Conservation (phyloP, 2,113 vertebrate species). For the Chamaea fasciata region DNA sequence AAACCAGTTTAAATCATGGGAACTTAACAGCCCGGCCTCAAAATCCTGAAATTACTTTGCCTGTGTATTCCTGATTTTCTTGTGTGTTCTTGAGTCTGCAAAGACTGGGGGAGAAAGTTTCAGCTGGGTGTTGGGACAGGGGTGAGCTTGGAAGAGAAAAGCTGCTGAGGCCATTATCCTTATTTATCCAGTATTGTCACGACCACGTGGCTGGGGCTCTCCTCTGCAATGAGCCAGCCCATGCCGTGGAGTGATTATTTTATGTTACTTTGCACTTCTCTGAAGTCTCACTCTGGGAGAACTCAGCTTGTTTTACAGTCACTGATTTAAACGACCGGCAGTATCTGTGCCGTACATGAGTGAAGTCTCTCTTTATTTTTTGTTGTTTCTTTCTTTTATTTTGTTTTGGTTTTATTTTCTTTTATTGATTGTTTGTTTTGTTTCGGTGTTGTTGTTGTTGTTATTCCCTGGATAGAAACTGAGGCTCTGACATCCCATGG, state of each 20-base stretch:
- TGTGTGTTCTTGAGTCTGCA: not conserved
- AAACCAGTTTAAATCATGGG: not conserved
- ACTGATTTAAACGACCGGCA: not conserved
- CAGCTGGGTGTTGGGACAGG: not conserved
- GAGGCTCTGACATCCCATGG: not conserved
- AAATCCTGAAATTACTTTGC: not conserved
- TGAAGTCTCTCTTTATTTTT: not conserved
- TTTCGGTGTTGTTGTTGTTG: not conserved
- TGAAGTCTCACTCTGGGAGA: conserved; percentile 41
- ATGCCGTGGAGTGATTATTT: conserved; percentile 41
- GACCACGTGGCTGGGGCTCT: not conserved
- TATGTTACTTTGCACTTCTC: conserved; percentile 33
- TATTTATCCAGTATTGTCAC: not conserved
- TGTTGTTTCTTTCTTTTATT: accelerated
- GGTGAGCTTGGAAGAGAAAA: not conserved
- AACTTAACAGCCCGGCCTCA: not conserved
- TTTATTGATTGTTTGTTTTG: not conserved
- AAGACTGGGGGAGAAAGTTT: not conserved
- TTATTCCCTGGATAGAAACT: not conserved
- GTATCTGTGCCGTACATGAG: not conserved
- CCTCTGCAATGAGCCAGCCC: not conserved
- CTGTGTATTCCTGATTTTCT: not conserved
- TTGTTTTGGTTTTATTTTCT: accelerated
- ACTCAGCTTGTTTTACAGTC: conserved; percentile 18
- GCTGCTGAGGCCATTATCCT: not conserved